phyloP scores from a whole-genome alignment of 2,888 invertebrate genomes.

The Venusia cambrica region DNA sequence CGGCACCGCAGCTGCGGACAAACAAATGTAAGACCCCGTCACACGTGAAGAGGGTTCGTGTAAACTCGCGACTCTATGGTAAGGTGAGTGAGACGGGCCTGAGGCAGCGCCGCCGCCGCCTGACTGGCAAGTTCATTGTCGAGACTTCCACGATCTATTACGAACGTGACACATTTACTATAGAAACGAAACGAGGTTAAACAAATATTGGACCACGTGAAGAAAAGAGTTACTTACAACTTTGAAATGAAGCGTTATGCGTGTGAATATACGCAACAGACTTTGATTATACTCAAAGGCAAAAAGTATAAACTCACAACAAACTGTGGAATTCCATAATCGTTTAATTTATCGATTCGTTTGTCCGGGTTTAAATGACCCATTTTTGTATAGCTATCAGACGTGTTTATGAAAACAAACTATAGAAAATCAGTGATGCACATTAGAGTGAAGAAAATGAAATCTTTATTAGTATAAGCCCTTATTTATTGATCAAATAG shows the following conservation, averaged over 20 bases:
- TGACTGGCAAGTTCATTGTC: constrained; percentile 71
- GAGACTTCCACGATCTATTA: constrained; percentile 50
- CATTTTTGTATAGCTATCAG: constrained; percentile 50
- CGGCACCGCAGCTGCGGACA: constrained; percentile 79
- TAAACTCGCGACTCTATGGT: constrained; percentile 22
- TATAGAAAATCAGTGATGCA: constrained; percentile 50
- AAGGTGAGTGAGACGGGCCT: constrained; percentile 15
- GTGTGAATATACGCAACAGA: constrained; percentile 33
- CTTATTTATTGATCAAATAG: constrained; percentile 51
- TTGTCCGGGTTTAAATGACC: constrained; percentile 44
- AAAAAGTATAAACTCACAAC: constrained; percentile 35
- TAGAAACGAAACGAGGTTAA: constrained; percentile 48
- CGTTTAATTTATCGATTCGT: constrained; percentile 49
- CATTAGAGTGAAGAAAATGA: constrained; percentile 46
- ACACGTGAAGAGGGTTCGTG: constrained; percentile 67
- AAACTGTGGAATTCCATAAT: constrained; percentile 47
- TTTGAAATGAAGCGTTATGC: constrained; percentile 38
- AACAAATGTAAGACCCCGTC: constrained; percentile 70
- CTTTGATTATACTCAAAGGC: no score
- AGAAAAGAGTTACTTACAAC: constrained; percentile 39
- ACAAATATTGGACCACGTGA: constrained; percentile 43
- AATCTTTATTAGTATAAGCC: constrained; percentile 58
- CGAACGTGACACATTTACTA: constrained; percentile 55
- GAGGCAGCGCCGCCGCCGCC: constrained; percentile 29
- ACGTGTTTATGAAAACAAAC: constrained; percentile 60